phyloP scores from a whole-genome alignment of 2,113 vertebrate genomes.

The Synchiropus splendidus region DNA sequence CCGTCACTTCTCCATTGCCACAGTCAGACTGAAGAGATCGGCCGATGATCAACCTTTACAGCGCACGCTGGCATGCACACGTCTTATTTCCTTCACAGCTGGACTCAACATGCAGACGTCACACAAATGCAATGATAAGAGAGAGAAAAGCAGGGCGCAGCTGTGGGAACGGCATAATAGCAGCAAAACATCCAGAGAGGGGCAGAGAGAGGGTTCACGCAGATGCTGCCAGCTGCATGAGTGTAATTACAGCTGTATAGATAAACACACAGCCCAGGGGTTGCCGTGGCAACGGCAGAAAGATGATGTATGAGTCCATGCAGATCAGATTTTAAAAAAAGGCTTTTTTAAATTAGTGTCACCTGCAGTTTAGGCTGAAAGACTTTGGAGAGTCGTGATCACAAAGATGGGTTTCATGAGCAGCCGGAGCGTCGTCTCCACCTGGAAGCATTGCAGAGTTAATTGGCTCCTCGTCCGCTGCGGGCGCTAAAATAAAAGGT shows the following conservation, averaged over 20 bases:
- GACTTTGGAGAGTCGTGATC: conserved; percentile 11
- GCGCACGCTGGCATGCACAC: too few species aligned
- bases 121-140: too few species aligned
- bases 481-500: too few species aligned
- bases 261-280: conserved; percentile 14
- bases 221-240: conserved; percentile 14
- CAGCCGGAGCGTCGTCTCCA: conserved; percentile 30
- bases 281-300: conserved; percentile 51
- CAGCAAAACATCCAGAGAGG: not conserved
- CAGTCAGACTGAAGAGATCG: too few species aligned
- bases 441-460: conserved; percentile 15
- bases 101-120: not conserved
- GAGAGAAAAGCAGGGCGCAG: conserved; percentile 6
- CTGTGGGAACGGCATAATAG: conserved; percentile 5
- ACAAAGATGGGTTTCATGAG: conserved; percentile 21
- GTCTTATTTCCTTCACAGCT: too few species aligned
- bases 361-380: too few species aligned
- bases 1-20: too few species aligned
- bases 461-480: conserved; percentile 16
- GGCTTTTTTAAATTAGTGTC: too few species aligned
- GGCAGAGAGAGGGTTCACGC: conserved; percentile 1
- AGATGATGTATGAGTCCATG: too few species aligned
- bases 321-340: too few species aligned
- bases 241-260: conserved; percentile 8
- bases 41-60: too few species aligned